These are phyloP conservation scores for Chirona hameri DNA, from an alignment of 2,888 invertebrate genomes.

Conservation along the genomic window DNA sequence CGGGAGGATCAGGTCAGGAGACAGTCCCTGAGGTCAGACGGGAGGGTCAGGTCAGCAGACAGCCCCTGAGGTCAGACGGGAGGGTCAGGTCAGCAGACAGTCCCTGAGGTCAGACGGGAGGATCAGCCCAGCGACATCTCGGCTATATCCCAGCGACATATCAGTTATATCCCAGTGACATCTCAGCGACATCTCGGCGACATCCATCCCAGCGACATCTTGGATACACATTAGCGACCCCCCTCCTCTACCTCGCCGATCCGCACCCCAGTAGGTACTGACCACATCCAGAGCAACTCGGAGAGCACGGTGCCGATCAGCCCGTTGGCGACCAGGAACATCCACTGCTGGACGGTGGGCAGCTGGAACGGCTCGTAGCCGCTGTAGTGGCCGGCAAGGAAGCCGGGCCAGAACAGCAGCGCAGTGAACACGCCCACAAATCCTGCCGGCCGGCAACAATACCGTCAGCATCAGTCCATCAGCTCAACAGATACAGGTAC, in stretches of 20 bases:
- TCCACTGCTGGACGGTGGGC: slow-evolving; percentile 76
- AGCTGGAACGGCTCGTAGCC: slow-evolving; percentile 75
- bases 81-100: too few species aligned
- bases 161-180: too few species aligned
- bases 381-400: slow-evolving; percentile 78
- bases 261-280: slow-evolving; percentile 45
- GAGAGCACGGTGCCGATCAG: slow-evolving; percentile 85
- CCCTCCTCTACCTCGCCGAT: not conserved
- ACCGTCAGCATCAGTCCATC: not conserved
- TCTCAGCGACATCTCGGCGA: too few species aligned
- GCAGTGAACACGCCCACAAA: slow-evolving; percentile 90
- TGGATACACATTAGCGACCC: too few species aligned
- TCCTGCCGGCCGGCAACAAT: slow-evolving; percentile 56
- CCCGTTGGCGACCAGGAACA: slow-evolving; percentile 76
- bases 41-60: too few species aligned
- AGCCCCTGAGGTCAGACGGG: too few species aligned
- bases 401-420: slow-evolving; percentile 63
- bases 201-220: too few species aligned
- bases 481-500: too few species aligned
- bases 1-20: too few species aligned
- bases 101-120: not conserved
- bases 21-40: too few species aligned
- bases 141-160: too few species aligned
- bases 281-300: slow-evolving; percentile 91
- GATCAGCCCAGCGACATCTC: not conserved